Percentiles rank a stretch among this genome's conserved stretches.
Evolutionary conservation across 2,797 vertebrate genomes (phyloP).

Genomic region (Anguilla obscura): DNA sequence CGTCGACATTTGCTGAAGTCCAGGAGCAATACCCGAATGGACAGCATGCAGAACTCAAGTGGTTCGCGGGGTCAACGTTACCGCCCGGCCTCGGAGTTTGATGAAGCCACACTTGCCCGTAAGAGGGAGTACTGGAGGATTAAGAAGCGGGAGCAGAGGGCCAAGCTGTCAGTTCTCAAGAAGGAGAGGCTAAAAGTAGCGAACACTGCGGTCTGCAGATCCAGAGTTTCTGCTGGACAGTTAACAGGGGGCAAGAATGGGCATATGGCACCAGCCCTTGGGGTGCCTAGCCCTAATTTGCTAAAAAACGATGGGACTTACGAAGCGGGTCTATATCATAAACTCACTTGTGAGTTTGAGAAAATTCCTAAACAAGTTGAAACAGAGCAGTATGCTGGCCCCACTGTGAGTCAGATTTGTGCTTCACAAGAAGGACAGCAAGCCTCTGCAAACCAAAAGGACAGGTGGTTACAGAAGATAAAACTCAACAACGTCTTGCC

Average conservation of each 20-base stretch:
- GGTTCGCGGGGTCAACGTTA: conserved; percentile 59
- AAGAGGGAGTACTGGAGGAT: conserved; percentile 79
- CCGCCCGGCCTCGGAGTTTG: conserved; percentile 65
- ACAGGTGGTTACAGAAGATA: conserved; percentile 54
- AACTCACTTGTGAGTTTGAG: conserved; percentile 32
- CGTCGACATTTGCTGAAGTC: conserved; percentile 43
- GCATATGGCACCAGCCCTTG: conserved; percentile 2
- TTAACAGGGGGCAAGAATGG: conserved; percentile 9
- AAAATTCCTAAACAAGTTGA: conserved; percentile 18
- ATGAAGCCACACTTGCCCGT: conserved; percentile 68
- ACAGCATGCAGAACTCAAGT: conserved; percentile 65
- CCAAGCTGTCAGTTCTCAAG: conserved; percentile 57
- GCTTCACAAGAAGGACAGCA: neutral
- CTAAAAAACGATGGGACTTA: conserved; percentile 49
- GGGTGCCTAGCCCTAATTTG: conserved; percentile 41
- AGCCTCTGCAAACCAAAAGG: conserved; percentile 45
- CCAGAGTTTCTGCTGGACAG: conserved; percentile 29
- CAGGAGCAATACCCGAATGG: conserved; percentile 46
- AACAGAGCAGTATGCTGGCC: conserved; percentile 24
- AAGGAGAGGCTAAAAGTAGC: conserved; percentile 36
- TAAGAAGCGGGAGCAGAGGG: conserved; percentile 78
- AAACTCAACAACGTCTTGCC: conserved; percentile 55
- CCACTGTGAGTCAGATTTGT: neutral
- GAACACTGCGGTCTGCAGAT: neutral
- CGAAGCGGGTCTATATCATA: conserved; percentile 31